Conservation (phyloP, 2,888 invertebrate genomes). For the Mesorhabditis belari region DNA sequence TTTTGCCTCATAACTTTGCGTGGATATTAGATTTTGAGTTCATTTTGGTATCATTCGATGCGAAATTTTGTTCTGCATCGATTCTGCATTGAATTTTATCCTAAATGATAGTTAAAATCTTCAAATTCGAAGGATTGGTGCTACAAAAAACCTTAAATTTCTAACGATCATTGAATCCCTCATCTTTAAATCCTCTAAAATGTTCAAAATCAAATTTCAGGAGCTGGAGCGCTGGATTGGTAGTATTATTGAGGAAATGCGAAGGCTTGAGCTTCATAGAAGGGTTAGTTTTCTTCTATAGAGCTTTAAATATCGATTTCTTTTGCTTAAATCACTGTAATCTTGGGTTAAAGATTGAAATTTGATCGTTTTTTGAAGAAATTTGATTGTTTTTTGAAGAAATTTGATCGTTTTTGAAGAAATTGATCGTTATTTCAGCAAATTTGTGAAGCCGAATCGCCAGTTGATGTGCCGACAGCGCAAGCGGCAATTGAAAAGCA, state of each 20-base stretch:
- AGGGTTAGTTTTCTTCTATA: constrained; percentile 52
- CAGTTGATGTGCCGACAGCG: constrained; percentile 85
- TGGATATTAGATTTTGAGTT: no score
- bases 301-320: not conserved
- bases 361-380: not conserved
- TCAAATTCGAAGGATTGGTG: no score
- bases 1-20: no score
- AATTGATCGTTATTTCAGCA: not conserved
- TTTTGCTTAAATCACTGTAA: not conserved
- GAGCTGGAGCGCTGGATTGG: constrained; percentile 90
- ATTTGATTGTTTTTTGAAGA: not conserved
- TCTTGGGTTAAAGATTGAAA: not conserved
- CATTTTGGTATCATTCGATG: no score
- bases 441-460: constrained; percentile 82
- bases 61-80: no score
- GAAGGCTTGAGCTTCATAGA: constrained; percentile 18
- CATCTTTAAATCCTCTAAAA: not conserved
- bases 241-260: constrained; percentile 74
- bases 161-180: not conserved
- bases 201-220: constrained; percentile 49
- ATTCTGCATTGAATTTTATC: no score
- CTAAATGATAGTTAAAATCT: no score
- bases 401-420: not conserved
- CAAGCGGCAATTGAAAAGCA: constrained; percentile 82
- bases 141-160: not conserved